Evolutionary conservation across 2,797 vertebrate species (phyloP), one percentile per base, ranked within the genome.

Genomic region (Corythornis leucogaster): DNA sequence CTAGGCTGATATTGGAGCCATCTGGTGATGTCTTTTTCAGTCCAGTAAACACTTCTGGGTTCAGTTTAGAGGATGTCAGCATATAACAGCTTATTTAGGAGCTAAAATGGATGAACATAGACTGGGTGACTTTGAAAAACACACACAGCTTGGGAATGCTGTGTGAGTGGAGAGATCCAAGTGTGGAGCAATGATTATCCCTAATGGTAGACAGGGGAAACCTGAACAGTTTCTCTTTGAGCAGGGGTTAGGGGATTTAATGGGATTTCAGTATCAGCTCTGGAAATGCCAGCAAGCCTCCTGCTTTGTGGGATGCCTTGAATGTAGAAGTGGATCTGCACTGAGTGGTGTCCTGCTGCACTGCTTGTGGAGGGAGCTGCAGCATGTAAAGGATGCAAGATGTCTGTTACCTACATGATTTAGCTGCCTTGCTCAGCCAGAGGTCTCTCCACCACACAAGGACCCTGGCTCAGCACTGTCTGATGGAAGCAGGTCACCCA

Each of bases 11-110:
- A 93, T 51, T 80, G 78, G 71, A 95, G 84, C 88, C 95, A 95
- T 92, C 93, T 96, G 91, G 90, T 68, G 81, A 91, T 90, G 90
- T 86, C 88, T 94, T 96, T 93, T 96, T 91, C 91, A 88, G 90
- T 77, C 71, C 75, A 77, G 75, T 77, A 93, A 93, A 83, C 64
- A 78, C 75, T 92, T 87, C 86, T 94, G 88, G 40, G 75, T 87
- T 94, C 81, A 50, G 61, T 94, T 92, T 94, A 71, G 68, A 91
- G 86, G 68, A 75, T 85, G 87, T 87, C 91, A 53, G 46, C 51
- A 71, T 28, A 6, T 31, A 84, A 80, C 88, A 90, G 54, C 81
- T 91, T 92, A 82, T 84, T 94, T 89, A 89, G 75, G 68, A 87
- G 80, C 46, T 85, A 76, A 80, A 85, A 85, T 57, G 31, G 48